phyloP scores from a whole-genome alignment of 2,797 vertebrate genomes.

The Malacoctenus gilli region DNA sequence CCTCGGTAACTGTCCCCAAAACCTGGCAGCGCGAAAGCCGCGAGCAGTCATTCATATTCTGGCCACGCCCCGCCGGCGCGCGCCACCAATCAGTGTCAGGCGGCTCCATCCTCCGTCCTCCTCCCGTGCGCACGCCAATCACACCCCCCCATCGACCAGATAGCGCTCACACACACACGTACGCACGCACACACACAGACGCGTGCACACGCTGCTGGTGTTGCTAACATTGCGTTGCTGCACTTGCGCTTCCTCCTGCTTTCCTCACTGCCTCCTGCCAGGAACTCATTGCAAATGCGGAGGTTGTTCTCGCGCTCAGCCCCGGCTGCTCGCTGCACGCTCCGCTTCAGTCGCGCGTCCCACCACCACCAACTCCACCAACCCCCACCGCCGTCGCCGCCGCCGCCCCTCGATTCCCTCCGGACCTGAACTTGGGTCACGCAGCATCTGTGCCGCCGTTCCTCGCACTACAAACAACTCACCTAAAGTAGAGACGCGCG shows the following conservation, averaged over 20 bases:
- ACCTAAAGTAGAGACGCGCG: constrained; percentile 13
- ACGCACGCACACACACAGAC: constrained; percentile 18
- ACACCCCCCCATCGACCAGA: constrained; percentile 43
- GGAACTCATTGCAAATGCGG: constrained; percentile 69
- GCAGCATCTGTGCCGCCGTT: constrained; percentile 22
- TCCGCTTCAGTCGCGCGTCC: constrained; percentile 46
- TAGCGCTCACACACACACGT: constrained; percentile 13
- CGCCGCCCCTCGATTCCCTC: constrained; percentile 20
- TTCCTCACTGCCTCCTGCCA: constrained; percentile 26
- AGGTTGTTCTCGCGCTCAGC: constrained; percentile 54
- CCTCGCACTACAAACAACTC: constrained; percentile 29
- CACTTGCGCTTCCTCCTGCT: constrained; percentile 38
- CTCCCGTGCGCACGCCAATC: constrained; percentile 50
- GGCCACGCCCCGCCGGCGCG: constrained; percentile 69
- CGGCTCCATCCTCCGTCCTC: constrained; percentile 64
- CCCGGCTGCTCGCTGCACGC: constrained; percentile 45
- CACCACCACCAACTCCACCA: no score
- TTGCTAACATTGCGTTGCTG: constrained; percentile 56
- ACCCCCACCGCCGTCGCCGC: no score
- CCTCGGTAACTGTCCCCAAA: constrained; percentile 68
- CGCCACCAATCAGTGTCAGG: constrained; percentile 67
- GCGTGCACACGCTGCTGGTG: constrained; percentile 40
- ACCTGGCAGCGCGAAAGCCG: constrained; percentile 59
- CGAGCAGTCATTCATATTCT: constrained; percentile 73
- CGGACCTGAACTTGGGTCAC: constrained; percentile 44